A percentile compares a stretch with the other conserved stretches of the same genome.
phyloP scores from a whole-genome alignment of 2,888 invertebrate genomes.

The Dicyrtoma fusca region DNA sequence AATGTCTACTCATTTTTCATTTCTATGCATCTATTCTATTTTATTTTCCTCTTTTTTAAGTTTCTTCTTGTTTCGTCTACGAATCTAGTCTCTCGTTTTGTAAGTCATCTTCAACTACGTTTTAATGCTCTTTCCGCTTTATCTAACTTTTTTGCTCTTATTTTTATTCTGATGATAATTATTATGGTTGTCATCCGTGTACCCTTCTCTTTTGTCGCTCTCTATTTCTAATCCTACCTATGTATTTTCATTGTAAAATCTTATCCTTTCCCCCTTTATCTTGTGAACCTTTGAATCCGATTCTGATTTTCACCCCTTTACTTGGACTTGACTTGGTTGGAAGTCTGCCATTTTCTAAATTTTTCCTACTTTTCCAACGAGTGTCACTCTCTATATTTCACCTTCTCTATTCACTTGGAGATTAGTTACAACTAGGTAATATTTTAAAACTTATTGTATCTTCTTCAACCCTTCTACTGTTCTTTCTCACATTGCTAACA shows the following conservation, averaged over 20 bases:
- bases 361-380: background rate
- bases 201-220: conserved; percentile 1
- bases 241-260: background rate
- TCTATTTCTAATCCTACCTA: too few relatives aligned
- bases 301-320: too few relatives aligned
- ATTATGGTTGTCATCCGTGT: too few relatives aligned
- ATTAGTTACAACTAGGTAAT: too few relatives aligned
- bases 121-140: background rate
- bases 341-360: background rate
- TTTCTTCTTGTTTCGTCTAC: conserved; percentile 11
- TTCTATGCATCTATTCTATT: background rate
- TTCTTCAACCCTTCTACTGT: background rate
- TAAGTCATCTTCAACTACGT: conserved; percentile 11
- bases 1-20: background rate
- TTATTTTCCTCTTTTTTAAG: background rate
- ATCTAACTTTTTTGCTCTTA: too few relatives aligned
- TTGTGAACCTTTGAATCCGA: background rate
- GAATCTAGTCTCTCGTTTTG: background rate
- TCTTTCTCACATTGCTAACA: background rate
- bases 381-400: too few relatives aligned
- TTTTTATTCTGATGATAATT: too few relatives aligned
- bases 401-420: too few relatives aligned
- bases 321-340: too few relatives aligned
- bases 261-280: background rate
- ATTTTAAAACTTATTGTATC: background rate